Evolutionary conservation across 2,797 vertebrate species (phyloP), one percentile per base, ranked within the genome.

Genomic region (Orientallactaga sibirica): DNA sequence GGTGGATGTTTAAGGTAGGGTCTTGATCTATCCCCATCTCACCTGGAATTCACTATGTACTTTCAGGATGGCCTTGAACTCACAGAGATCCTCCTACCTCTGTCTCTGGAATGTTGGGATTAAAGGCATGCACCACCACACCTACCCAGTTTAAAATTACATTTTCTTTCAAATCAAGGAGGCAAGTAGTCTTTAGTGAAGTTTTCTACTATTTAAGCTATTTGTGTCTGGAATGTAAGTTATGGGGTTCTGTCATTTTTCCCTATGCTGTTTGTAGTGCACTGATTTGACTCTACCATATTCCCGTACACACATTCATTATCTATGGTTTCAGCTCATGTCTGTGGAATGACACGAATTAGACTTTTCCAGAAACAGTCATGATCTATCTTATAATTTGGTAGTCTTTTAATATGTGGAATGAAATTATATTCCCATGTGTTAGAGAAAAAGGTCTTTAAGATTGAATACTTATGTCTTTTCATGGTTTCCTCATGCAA

Each of bases 351-450:
- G 67, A 71, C 73, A 33, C n/a, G 84, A 43, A 81, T 67, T 77
- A 68, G 64, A 55, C 33, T 61, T 79, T 85, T 52, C 61, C 74
- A 76, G 78, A 85, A 91, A 84, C 33, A 70, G 48, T 66, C 43
- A 73, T 58, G 41, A 77, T 91, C 75, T 89, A 76, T 75, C 61
- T 92, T 91, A 3, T 86, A 68, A 93, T 74, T 75, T 84, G 66
- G 48, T 76, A 85, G 33, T 71, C 37, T n/a, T 75, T 81, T 64
- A 62, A 4, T 27, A 41, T 1, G 3, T 73, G 74, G 55, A 20
- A 16, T 58, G 66, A 55, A 88, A 90, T 94, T 58, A 7, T 92
- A 66, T 88, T 91, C 95, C 16, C 37, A 93, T 95, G 64, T 64
- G 18, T 61, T 87, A n/a, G 48, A 70, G 66, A 27, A 84, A 25